Conservation (phyloP, 2,113 vertebrate genomes). For the Circaetus gallicus region DNA sequence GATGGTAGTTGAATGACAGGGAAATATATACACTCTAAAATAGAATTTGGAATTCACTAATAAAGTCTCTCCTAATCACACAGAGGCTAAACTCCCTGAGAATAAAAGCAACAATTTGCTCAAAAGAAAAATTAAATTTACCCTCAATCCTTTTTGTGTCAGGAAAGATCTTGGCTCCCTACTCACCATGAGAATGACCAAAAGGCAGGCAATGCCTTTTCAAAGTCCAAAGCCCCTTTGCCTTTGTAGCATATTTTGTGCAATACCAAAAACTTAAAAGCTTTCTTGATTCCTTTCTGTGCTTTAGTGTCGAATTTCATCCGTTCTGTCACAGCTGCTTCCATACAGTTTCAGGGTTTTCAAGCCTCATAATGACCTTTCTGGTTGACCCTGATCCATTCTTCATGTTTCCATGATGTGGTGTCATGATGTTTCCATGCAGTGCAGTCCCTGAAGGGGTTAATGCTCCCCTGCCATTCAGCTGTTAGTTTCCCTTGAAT, state of each 20-base stretch:
- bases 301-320: not conserved
- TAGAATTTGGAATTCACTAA: not conserved
- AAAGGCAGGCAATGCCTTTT: not conserved
- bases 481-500: conserved; percentile 28
- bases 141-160: not conserved
- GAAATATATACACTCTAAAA: not conserved
- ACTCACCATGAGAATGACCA: not conserved
- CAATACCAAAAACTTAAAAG: not conserved
- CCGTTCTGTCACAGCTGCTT: not conserved
- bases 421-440: not conserved
- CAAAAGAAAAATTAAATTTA: not conserved
- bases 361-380: not conserved
- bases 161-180: not conserved
- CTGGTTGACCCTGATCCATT: not conserved
- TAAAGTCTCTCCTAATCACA: not conserved
- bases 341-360: not conserved
- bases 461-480: conserved; percentile 23
- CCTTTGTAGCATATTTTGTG: not conserved
- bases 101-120: not conserved
- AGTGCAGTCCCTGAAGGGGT: conserved; percentile 3
- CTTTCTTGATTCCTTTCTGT: not conserved
- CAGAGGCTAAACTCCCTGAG: not conserved
- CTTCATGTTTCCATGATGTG: not conserved
- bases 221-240: not conserved
- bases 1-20: not conserved